A percentile compares a stretch with the other conserved stretches of the same genome.
phyloP scores from a whole-genome alignment of 2,797 vertebrate genomes.

The Heliangelus exortis region DNA sequence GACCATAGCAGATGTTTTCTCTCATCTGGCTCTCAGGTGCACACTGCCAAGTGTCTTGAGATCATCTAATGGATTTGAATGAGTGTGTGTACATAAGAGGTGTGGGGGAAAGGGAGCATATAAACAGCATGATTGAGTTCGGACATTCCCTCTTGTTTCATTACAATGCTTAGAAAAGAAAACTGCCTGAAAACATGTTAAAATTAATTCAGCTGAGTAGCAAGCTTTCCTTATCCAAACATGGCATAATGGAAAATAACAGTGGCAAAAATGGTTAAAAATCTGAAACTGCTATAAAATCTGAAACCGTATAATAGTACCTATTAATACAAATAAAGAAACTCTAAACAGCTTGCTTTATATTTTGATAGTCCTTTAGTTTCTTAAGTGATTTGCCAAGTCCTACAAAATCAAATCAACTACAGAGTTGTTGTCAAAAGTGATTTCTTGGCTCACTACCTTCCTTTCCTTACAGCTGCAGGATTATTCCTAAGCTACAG shows the following conservation, averaged over 20 bases:
- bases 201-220: neutral
- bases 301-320: neutral
- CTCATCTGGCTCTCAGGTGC: neutral
- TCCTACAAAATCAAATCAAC: neutral
- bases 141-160: neutral
- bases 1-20: neutral
- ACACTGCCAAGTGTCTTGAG: neutral
- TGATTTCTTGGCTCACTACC: neutral
- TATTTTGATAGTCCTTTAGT: neutral
- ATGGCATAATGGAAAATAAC: neutral
- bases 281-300: neutral
- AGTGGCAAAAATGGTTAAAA: neutral
- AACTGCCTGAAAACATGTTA: neutral
- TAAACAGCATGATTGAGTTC: rapidly evolving
- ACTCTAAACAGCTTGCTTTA: neutral
- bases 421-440: neutral
- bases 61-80: neutral
- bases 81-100: neutral
- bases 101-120: neutral
- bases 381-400: neutral
- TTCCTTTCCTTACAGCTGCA: neutral
- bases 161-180: neutral
- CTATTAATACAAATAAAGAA: neutral
- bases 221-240: neutral
- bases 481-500: neutral